phyloP scores from a whole-genome alignment of 2,888 invertebrate genomes.

The Phlogophora meticulosa region DNA sequence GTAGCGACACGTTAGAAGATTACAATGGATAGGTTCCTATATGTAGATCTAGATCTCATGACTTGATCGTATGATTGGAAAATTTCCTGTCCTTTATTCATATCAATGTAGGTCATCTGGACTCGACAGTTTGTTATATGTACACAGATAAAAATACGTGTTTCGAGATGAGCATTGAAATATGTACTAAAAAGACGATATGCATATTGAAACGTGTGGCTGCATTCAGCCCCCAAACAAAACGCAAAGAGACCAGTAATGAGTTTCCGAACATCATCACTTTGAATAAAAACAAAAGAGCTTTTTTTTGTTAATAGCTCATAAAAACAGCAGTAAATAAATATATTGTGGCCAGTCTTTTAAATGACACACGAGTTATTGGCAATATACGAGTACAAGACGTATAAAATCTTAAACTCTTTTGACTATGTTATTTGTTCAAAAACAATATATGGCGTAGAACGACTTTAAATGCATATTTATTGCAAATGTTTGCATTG shows the following conservation, averaged over 20 bases:
- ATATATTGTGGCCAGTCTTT: conserved; percentile 41
- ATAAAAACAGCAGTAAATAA: conserved; percentile 53
- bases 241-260: conserved; percentile 26
- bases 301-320: conserved; percentile 53
- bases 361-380: conserved; percentile 42
- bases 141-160: conserved; percentile 23
- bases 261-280: conserved; percentile 35
- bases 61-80: conserved; percentile 48
- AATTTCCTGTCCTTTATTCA: conserved; percentile 48
- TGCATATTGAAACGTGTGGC: conserved; percentile 32
- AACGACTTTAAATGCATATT: not conserved
- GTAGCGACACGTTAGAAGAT: conserved; percentile 30
- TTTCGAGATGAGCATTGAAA: not conserved
- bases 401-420: conserved; percentile 18
- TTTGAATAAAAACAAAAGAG: conserved; percentile 52
- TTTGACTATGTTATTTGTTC: conserved; percentile 25
- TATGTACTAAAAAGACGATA: not conserved
- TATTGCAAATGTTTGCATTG: not conserved
- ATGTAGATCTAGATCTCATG: conserved; percentile 22
- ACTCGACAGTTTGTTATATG: conserved; percentile 16
- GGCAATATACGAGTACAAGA: conserved; percentile 23
- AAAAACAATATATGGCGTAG: conserved; percentile 13
- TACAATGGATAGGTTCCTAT: conserved; percentile 32
- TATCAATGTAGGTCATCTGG: conserved; percentile 51
- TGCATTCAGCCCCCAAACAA: conserved; percentile 36